A percentile compares a stretch with the other conserved stretches of the same genome.
Conservation (phyloP, 2,797 vertebrate genomes). For the Oreochromis mossambicus region DNA sequence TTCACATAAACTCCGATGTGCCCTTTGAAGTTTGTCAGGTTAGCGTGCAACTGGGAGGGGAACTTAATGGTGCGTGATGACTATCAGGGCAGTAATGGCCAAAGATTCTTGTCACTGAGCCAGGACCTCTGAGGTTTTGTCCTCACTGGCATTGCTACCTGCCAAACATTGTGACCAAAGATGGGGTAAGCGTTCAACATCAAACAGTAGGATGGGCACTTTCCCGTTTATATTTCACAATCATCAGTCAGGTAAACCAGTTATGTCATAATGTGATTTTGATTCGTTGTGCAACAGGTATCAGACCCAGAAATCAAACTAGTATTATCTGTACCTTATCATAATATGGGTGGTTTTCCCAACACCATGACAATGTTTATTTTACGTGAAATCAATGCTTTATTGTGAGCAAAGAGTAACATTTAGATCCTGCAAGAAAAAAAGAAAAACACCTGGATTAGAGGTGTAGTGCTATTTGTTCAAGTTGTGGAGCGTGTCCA, state of each 20-base stretch:
- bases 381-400: not conserved
- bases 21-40: not conserved
- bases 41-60: not conserved
- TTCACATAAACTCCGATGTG: not conserved
- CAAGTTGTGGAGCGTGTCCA: not conserved
- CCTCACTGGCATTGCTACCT: not conserved
- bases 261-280: not conserved
- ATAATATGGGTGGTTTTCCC: not conserved
- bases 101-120: slow-evolving; percentile 29
- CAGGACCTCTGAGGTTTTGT: not conserved
- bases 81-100: slow-evolving; percentile 12
- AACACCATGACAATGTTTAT: not conserved
- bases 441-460: not conserved
- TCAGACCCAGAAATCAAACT: not conserved
- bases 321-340: not conserved
- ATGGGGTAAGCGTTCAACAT: not conserved
- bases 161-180: slow-evolving; percentile 16
- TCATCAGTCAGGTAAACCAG: not conserved
- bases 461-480: not conserved
- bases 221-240: not conserved
- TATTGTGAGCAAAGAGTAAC: not conserved
- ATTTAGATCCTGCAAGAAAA: not conserved
- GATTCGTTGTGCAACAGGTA: not conserved
- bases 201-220: not conserved
- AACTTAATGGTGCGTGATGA: slow-evolving; percentile 3